Percentiles rank a stretch among this genome's conserved stretches.
Evolutionary conservation across 1,140 invertebrate genomes (phyloP).

Genomic region (Bombus affinis): DNA sequence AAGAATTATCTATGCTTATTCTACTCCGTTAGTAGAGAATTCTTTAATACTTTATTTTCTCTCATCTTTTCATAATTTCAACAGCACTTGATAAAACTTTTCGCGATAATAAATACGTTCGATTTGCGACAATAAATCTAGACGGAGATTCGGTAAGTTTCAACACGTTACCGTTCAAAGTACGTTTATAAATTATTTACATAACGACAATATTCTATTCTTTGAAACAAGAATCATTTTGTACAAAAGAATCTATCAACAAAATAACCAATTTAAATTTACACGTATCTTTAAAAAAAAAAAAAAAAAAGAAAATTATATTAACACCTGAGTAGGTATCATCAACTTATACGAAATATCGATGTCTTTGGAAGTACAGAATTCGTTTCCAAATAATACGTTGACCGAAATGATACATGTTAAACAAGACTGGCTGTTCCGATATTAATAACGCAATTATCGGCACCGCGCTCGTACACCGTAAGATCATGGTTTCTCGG

Average conservation of each 20-base stretch:
- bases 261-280: conserved; percentile 9
- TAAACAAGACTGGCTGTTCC: conserved; percentile 75
- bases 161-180: neutral
- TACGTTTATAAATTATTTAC: conserved; percentile 22
- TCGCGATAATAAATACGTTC: conserved; percentile 1
- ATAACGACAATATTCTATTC: conserved; percentile 4
- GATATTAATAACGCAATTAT: conserved; percentile 76
- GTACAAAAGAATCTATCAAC: conserved; percentile 9
- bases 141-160: neutral
- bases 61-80: neutral
- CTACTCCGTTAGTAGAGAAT: neutral
- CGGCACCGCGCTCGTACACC: conserved; percentile 71
- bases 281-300: neutral
- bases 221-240: conserved; percentile 26
- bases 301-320: neutral
- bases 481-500: conserved; percentile 73
- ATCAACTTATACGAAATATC: neutral
- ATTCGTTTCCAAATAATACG: neutral
- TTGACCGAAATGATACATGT: neutral
- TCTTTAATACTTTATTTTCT: neutral
- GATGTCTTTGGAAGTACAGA: conserved; percentile 44
- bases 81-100: neutral
- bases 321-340: conserved; percentile 45
- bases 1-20: neutral
- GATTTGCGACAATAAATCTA: neutral